Base-by-base conservation (phyloP, 2,888 invertebrate species). In the Netelia melanura region DNA sequence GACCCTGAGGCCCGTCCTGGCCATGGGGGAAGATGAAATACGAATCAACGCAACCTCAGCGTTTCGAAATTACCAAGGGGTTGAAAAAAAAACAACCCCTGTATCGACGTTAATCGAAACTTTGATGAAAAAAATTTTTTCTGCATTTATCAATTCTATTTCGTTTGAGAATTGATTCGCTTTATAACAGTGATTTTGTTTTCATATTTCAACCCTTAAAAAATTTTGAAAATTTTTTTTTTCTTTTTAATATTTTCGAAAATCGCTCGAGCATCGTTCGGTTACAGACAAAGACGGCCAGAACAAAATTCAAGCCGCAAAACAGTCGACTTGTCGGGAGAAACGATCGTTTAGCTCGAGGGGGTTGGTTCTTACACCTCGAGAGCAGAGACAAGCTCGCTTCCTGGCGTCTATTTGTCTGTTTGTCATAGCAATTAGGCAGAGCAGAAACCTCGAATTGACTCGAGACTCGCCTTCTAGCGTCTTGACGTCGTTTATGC, bases 401-500 rank as follows among this genome's bases (percentile, higher is more conserved):
- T 74, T 76, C 30, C 78, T 43, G 70, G 80, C 88, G 89, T 89
- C 89, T 90, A 88, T 90, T 90, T 90, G 89, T 88, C 90, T 90
- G 89, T 90, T 90, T 90, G 90, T 89, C 76, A 87, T 85, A 89
- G 89, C 89, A 90, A 90, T 90, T 90, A 90, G 87, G 67, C 80
- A 56, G 85, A 71, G 11, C 75, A 83, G 77, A 86, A 75, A 85
- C 88, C 87, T 52, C 86, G 90, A 88, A 90, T 88, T 89, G 83
- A 87, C 70, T 76, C 85, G 62, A 77, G 78, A 74, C 89, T 86
- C 65, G 65, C 65, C 65, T 88, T 86, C 85, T 87, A 76, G 84
- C 88, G 82, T 87, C 84, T 87, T 88, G 87, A 88, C 88, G 78
- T 86, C 85, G 79, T 76, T 85, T 84, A 72, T 65, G 68, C 71